These are phyloP conservation scores for Acrocera orbiculus DNA, from an alignment of 2,888 invertebrate genomes.

Conservation along the genomic window DNA sequence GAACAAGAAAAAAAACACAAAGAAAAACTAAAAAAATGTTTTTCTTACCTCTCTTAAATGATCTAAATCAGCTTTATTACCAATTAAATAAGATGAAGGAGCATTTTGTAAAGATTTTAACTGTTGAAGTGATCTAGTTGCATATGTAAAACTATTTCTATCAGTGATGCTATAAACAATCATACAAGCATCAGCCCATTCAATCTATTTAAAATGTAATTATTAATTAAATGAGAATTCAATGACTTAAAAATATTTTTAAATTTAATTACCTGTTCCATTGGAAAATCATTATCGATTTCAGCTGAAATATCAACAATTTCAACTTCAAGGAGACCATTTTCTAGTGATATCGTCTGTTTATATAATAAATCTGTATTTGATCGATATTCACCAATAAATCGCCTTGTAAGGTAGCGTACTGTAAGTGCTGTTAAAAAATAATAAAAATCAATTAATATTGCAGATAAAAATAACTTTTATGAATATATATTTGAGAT, in stretches of 20 bases:
- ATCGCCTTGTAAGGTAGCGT: slow-evolving; percentile 56
- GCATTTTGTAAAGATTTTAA: slow-evolving; percentile 37
- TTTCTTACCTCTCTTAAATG: slow-evolving; percentile 51
- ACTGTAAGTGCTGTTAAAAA: slow-evolving; percentile 52
- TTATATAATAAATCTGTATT: slow-evolving; percentile 65
- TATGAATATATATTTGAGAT: too few species aligned
- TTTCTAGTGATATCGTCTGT: slow-evolving; percentile 50
- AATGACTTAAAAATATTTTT: neutral
- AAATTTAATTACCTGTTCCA: slow-evolving; percentile 35
- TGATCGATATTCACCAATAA: slow-evolving; percentile 65
- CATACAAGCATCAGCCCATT: slow-evolving; percentile 64
- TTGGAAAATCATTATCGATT: slow-evolving; percentile 40
- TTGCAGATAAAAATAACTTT: too few species aligned
- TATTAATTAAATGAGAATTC: too few species aligned
- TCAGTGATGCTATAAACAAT: slow-evolving; percentile 63
- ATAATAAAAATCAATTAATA: slow-evolving; percentile 26
- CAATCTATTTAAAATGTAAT: slow-evolving; percentile 29
- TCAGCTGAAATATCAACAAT: slow-evolving; percentile 62
- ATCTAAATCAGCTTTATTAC: slow-evolving; percentile 64
- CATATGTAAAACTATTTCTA: slow-evolving; percentile 50
- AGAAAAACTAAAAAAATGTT: slow-evolving; percentile 1
- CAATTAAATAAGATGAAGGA: slow-evolving; percentile 44
- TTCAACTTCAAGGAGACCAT: slow-evolving; percentile 54
- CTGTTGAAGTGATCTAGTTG: slow-evolving; percentile 41
- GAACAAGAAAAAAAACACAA: slow-evolving; percentile 3